phyloP scores from a whole-genome alignment of 2,888 invertebrate genomes.

The Sabatieria punctata region DNA sequence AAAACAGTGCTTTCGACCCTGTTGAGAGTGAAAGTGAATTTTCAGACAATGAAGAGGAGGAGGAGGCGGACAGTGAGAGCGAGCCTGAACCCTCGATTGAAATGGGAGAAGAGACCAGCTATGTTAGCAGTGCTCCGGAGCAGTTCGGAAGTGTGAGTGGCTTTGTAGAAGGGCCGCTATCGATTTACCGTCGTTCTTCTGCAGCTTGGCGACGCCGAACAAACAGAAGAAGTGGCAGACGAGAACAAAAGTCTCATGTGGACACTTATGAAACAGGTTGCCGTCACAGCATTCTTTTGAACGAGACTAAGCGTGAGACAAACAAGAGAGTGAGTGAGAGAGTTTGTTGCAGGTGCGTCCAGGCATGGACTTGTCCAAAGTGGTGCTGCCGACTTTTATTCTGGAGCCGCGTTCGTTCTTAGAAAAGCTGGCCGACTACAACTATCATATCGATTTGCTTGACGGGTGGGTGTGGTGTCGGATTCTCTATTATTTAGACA shows the following conservation, averaged over 20 bases:
- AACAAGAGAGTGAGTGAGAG: not conserved
- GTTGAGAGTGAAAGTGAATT: no score
- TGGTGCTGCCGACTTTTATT: slow-evolving; percentile 81
- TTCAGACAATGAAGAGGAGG: slow-evolving; percentile 47
- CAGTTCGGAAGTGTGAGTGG: slow-evolving; percentile 12
- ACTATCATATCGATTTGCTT: slow-evolving; percentile 77
- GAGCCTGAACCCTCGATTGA: slow-evolving; percentile 20
- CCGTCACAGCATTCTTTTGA: slow-evolving; percentile 9
- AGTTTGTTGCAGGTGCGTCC: slow-evolving; percentile 49
- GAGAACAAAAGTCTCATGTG: slow-evolving; percentile 87
- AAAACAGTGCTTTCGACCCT: no score
- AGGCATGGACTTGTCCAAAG: slow-evolving; percentile 85
- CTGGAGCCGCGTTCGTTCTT: slow-evolving; percentile 79
- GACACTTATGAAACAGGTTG: slow-evolving; percentile 70
- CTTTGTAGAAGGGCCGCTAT: not conserved
- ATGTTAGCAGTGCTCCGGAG: slow-evolving; percentile 8
- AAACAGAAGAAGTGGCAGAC: slow-evolving; percentile 76
- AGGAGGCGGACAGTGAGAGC: slow-evolving; percentile 41
- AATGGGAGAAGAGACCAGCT: slow-evolving; percentile 18
- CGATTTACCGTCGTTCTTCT: not conserved
- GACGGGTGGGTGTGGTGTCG: slow-evolving; percentile 48
- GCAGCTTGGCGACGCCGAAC: slow-evolving; percentile 38
- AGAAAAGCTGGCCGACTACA: slow-evolving; percentile 78
- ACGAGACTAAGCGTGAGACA: not conserved
- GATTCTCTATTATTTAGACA: not conserved